Conservation (phyloP, 2,113 vertebrate genomes). For the Alosa alosa region DNA sequence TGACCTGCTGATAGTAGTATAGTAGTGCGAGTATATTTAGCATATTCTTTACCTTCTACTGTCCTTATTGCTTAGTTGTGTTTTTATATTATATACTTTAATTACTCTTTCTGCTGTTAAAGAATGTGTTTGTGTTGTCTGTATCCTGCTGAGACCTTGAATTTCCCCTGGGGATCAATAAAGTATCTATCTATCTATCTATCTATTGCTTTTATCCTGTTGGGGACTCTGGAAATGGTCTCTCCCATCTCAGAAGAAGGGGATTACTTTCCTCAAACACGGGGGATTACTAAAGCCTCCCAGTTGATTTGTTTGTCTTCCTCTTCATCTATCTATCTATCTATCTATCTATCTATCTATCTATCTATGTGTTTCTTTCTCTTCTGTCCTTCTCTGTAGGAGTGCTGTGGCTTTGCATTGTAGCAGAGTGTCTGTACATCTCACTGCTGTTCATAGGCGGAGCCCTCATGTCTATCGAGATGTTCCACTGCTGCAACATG, state of each 20-base stretch:
- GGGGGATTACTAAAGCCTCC: not conserved
- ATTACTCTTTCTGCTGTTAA: too few relatives aligned
- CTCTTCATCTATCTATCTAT: not conserved
- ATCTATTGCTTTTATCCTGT: not conserved
- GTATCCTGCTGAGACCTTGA: too few relatives aligned
- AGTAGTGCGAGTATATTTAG: too few relatives aligned
- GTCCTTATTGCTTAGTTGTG: too few relatives aligned
- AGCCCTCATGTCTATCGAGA: slow-evolving; percentile 77
- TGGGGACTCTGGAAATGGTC: not conserved
- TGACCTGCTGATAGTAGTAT: too few relatives aligned
- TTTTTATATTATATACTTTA: too few relatives aligned
- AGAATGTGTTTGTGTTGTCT: too few relatives aligned
- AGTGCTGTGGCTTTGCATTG: slow-evolving; percentile 84
- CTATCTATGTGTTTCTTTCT: not conserved
- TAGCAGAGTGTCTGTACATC: slow-evolving; percentile 80
- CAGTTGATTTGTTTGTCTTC: not conserved
- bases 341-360: slow-evolving; percentile 21
- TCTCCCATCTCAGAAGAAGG: not conserved
- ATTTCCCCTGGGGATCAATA: too few relatives aligned
- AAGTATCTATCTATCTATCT: too few relatives aligned
- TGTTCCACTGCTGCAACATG: slow-evolving; percentile 70
- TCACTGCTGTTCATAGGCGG: slow-evolving; percentile 75
- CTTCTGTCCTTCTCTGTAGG: slow-evolving; percentile 61
- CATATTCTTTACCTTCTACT: too few relatives aligned
- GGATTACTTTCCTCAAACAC: not conserved